phyloP scores from a whole-genome alignment of 1,140 invertebrate genomes.

The Drosophila ogumai region DNA sequence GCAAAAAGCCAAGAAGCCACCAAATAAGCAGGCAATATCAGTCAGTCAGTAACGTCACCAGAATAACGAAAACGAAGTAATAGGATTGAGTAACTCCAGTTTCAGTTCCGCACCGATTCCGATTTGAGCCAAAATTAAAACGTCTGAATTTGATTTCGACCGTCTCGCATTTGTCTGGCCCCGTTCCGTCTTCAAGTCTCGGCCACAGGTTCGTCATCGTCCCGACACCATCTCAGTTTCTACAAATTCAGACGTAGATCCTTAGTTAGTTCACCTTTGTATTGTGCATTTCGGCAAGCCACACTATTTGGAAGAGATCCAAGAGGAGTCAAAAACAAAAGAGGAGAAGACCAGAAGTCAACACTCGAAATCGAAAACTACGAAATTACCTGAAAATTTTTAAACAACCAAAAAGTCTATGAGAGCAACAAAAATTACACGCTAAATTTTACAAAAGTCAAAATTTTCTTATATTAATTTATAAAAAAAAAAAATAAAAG shows the following conservation, averaged over 20 bases:
- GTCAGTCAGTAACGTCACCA: slow-evolving; percentile 54
- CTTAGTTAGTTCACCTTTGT: slow-evolving; percentile 66
- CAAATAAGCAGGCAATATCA: slow-evolving; percentile 41
- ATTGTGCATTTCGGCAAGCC: slow-evolving; percentile 70
- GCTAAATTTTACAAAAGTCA: slow-evolving; percentile 74
- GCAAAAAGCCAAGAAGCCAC: slow-evolving; percentile 41
- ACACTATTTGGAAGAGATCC: slow-evolving; percentile 57
- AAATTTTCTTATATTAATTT: slow-evolving; percentile 78
- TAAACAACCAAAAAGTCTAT: slow-evolving; percentile 68
- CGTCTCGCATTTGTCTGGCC: slow-evolving; percentile 56
- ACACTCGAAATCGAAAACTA: slow-evolving; percentile 68
- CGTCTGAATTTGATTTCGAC: slow-evolving; percentile 80
- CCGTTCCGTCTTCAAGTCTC: slow-evolving; percentile 73
- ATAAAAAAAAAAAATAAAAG: slow-evolving; percentile 42
- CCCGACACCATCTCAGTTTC: slow-evolving; percentile 71
- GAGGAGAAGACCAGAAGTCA: slow-evolving; percentile 47
- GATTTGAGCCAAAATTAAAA: slow-evolving; percentile 80
- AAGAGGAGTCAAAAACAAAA: slow-evolving; percentile 26
- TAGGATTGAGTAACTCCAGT: slow-evolving; percentile 60
- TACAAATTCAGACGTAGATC: slow-evolving; percentile 83
- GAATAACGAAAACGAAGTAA: slow-evolving; percentile 16
- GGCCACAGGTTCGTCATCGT: slow-evolving; percentile 66
- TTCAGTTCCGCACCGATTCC: slow-evolving; percentile 68
- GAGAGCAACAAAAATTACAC: slow-evolving; percentile 59
- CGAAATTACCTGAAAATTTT: slow-evolving; percentile 84